Conservation (phyloP, 2,113 vertebrate genomes). For the Charina bottae region DNA sequence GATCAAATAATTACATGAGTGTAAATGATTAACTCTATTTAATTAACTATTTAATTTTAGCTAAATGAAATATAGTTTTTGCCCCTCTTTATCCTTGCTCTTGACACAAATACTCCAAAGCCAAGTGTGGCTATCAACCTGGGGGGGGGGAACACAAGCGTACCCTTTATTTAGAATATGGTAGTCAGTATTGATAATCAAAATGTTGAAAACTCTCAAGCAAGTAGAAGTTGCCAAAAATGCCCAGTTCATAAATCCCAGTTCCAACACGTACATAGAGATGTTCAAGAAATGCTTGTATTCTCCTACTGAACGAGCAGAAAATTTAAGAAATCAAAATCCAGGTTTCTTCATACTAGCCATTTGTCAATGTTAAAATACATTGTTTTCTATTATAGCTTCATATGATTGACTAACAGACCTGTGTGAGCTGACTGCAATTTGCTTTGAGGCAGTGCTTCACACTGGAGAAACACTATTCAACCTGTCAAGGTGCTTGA, state of each 20-base stretch:
- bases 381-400: not conserved
- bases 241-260: not conserved
- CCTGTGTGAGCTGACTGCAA: not conserved
- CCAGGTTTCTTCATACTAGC: not conserved
- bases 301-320: not conserved
- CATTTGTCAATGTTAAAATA: not conserved
- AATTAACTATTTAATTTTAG: too few species aligned
- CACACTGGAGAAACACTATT: not conserved
- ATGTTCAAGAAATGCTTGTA: not conserved
- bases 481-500: not conserved
- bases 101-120: too few species aligned
- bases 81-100: too few species aligned
- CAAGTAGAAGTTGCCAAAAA: not conserved
- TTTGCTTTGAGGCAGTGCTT: not conserved
- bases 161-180: not conserved
- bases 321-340: not conserved
- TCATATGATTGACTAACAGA: not conserved
- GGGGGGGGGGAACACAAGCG: not conserved
- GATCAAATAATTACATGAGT: too few species aligned
- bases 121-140: not conserved
- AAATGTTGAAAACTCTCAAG: not conserved
- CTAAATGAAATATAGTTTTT: too few species aligned
- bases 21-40: too few species aligned
- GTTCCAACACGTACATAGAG: not conserved
- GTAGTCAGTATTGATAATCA: not conserved